phyloP scores from a whole-genome alignment of 92 coral and sea anemone species.

The Epizoanthus stellaris region DNA sequence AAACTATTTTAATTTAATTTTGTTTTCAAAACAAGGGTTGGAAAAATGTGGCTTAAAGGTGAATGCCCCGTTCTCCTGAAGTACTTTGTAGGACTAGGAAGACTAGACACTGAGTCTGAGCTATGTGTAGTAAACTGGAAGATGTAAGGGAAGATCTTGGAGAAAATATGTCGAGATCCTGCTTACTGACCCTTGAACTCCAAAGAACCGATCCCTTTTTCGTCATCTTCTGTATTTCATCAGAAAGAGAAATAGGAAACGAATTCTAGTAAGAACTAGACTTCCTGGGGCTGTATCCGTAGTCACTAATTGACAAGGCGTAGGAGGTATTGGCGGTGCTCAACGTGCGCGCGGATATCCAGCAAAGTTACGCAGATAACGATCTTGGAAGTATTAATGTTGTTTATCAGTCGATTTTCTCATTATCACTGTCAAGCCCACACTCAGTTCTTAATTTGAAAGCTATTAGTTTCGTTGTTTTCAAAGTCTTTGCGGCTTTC shows the following conservation, averaged over 20 bases:
- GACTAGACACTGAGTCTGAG: too few species aligned
- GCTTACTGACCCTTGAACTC: not conserved
- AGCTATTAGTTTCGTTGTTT: constrained; percentile 58
- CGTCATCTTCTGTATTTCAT: not conserved
- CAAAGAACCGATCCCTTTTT: not conserved
- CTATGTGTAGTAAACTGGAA: too few species aligned
- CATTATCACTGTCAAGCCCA: constrained; percentile 60
- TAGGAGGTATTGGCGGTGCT: not conserved
- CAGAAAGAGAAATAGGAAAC: not conserved
- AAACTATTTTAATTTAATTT: constrained; percentile 1
- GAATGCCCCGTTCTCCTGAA: not conserved
- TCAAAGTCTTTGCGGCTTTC: constrained; percentile 60
- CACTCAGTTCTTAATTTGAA: constrained; percentile 52
- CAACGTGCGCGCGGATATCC: not conserved
- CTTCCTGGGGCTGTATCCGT: not conserved
- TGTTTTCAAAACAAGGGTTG: not conserved
- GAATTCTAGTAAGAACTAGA: not conserved
- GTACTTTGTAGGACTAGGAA: not conserved
- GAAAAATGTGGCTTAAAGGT: not conserved
- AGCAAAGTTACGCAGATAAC: constrained; percentile 24
- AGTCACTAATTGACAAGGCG: constrained; percentile 11
- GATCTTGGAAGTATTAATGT: constrained; percentile 36
- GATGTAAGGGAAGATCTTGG: too few species aligned
- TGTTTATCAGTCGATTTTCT: constrained; percentile 43
- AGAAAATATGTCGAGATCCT: too few species aligned